phyloP scores from a whole-genome alignment of 2,797 vertebrate genomes.

The Notoglanidium macrostoma region DNA sequence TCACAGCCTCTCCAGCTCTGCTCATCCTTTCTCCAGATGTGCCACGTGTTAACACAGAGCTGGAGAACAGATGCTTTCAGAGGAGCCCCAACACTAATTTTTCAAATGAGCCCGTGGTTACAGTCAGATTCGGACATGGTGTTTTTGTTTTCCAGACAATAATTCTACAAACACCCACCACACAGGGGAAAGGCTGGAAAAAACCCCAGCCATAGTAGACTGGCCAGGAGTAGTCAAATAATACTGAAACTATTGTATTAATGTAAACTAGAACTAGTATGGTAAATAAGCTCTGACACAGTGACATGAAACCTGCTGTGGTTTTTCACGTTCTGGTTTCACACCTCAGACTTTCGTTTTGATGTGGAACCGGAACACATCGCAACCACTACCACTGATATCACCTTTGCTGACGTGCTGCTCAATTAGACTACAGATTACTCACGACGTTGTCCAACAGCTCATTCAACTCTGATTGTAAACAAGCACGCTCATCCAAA shows the following conservation, averaged over 20 bases:
- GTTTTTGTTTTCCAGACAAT: neutral
- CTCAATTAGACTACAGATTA: conserved; percentile 14
- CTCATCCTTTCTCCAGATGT: conserved; percentile 81
- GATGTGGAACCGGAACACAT: conserved; percentile 55
- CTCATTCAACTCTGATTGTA: conserved; percentile 28
- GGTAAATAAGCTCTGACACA: neutral
- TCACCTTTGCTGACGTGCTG: conserved; percentile 24
- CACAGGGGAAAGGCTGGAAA: conserved; percentile 28
- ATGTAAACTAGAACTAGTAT: conserved; percentile 3
- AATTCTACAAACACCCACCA: conserved; percentile 13
- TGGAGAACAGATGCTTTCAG: conserved; percentile 71
- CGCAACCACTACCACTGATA: conserved; percentile 44
- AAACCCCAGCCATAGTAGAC: conserved; percentile 10
- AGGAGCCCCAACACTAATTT: conserved; percentile 50
- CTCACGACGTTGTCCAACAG: conserved; percentile 27
- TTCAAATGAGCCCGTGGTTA: conserved; percentile 45
- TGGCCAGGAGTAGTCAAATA: neutral
- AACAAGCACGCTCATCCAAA: conserved; percentile 39
- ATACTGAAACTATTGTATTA: conserved; percentile 9
- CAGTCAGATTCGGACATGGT: conserved; percentile 26
- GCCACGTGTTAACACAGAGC: conserved; percentile 76
- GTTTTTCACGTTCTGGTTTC: conserved; percentile 57
- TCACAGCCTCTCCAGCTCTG: conserved; percentile 33
- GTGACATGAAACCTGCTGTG: conserved; percentile 51
- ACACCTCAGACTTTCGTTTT: conserved; percentile 60